Base-by-base conservation (phyloP, 2,113 vertebrate species). In the Andinoacara biseriatus region DNA sequence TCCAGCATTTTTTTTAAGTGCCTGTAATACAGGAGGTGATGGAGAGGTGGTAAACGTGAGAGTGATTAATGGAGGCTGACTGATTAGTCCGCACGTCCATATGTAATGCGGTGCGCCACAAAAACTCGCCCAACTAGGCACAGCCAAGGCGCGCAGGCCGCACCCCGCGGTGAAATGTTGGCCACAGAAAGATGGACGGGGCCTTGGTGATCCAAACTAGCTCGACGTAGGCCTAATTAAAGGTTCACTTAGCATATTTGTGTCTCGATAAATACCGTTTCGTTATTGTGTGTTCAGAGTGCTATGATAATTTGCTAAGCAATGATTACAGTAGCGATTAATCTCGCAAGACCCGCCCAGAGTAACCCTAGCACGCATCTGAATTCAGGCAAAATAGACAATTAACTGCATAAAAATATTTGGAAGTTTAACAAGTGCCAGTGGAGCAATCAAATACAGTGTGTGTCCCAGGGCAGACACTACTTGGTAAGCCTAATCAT, bases 1-100 rank as follows among this genome's bases (percentile, higher is more conserved):
- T 54, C 38, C 38, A 89, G 86, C 65, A 52, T 49, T 69, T 69
- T 67, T 69, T 72, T 54, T n/a, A 52, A 72, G 80, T 61, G 87
- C 52, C 43, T 90, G 89, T 86, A 90, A 80, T 83, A 83, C 84
- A 87, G 67, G 81, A 85, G 89, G 89, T 91, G 91, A 91, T 91
- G 91, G 89, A 90, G 91, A 86, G 92, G 84, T 87, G 87, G 92
- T 88, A 88, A 92, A 87, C 80, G 82, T 84, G 67, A 84, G 85
- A 81, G 86, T 92, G 91, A 91, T 92, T 86, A 92, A 90, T 91
- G 85, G 89, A 89, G 87, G 62, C 46, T 87, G 86, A 87, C 85
- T 92, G 90, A 93, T 94, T 92, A 90, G 89, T 85, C 87, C 89
- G 88, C 87, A 18, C 82, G 87, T 92, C 92, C 91, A 94, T 89